Conservation (phyloP, 2,113 vertebrate genomes). For the Vulpes vulpes region DNA sequence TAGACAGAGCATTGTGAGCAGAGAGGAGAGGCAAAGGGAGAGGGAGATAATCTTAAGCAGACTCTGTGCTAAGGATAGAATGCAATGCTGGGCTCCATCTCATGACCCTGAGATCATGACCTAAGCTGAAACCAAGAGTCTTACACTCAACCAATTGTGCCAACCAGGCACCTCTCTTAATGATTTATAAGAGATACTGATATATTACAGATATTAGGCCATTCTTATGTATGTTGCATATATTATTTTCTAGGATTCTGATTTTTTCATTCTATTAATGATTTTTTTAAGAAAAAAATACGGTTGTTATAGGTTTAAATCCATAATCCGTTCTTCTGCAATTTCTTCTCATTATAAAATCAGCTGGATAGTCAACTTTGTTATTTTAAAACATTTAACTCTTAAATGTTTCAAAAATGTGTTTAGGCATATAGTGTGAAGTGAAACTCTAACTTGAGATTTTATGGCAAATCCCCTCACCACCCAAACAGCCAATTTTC, state of each 20-base stretch:
- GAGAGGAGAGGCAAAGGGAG: not conserved
- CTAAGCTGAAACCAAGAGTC: not conserved
- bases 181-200: not conserved
- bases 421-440: not conserved
- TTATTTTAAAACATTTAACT: constrained; percentile 30
- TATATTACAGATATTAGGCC: not conserved
- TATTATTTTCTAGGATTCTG: not conserved
- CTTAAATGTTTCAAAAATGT: constrained; percentile 28
- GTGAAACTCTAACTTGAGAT: not conserved
- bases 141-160: not conserved
- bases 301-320: not conserved
- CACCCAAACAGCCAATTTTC: not conserved
- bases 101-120: not conserved
- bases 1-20: no score
- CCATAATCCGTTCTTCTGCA: not conserved
- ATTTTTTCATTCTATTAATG: constrained; percentile 11
- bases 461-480: not conserved
- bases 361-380: not conserved
- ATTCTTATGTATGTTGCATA: not conserved
- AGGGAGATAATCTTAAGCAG: not conserved
- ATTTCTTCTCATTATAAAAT: constrained; percentile 24
- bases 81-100: not conserved
- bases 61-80: not conserved
- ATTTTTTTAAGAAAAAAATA: constrained; percentile 10
- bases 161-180: not conserved